These are phyloP conservation scores for Seira ritae DNA, from an alignment of 2,888 invertebrate species.

Conservation along the genomic window DNA sequence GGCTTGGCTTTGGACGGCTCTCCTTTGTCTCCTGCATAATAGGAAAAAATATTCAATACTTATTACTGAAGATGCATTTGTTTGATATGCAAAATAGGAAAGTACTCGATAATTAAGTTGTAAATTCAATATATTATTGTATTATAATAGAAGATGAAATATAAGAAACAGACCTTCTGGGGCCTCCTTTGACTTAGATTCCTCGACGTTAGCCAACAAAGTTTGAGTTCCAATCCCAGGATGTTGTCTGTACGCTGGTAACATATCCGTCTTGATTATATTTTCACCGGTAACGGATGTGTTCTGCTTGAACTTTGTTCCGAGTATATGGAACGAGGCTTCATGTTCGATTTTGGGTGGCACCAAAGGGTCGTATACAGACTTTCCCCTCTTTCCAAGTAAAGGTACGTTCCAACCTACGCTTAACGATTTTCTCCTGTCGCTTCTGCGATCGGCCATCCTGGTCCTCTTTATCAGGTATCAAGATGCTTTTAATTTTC, in stretches of 20 bases:
- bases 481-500: constrained; percentile 8
- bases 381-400: constrained; percentile 15
- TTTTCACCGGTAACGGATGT: constrained; percentile 2
- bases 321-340: constrained; percentile 31
- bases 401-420: not conserved
- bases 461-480: not conserved
- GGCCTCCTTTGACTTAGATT: too few species aligned
- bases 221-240: constrained; percentile 22
- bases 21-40: not conserved
- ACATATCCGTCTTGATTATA: not conserved
- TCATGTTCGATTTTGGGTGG: not conserved
- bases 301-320: constrained; percentile 15
- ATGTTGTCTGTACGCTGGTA: not conserved
- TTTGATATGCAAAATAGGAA: too few species aligned
- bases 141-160: too few species aligned
- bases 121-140: too few species aligned
- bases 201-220: not conserved
- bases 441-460: not conserved
- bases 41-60: not conserved
- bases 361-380: constrained; percentile 31
- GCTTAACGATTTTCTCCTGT: not conserved
- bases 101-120: too few species aligned
- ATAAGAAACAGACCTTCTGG: too few species aligned
- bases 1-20: not conserved
- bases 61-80: too few species aligned